Evolutionary conservation across 2,888 invertebrate genomes (phyloP).

Genomic region (Hirtodrosophila cameraria): DNA sequence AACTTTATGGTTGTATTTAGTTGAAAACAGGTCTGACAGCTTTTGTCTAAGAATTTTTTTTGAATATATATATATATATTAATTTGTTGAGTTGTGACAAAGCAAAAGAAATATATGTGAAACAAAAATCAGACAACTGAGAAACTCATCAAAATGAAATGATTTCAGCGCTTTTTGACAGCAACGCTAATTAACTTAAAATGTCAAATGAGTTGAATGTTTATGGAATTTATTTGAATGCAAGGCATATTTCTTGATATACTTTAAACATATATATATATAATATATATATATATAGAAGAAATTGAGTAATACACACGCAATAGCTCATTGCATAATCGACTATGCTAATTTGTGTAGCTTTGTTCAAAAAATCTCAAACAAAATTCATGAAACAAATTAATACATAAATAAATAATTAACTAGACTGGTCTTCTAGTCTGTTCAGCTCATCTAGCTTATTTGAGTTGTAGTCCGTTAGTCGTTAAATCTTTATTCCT

Average conservation of each 20-base stretch:
- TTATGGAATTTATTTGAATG: slow-evolving; percentile 3
- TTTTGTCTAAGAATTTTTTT: slow-evolving; percentile 52
- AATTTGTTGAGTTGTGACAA: slow-evolving; percentile 12
- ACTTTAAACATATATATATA: slow-evolving; percentile 1
- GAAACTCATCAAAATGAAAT: slow-evolving; percentile 36
- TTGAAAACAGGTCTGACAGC: slow-evolving; percentile 60
- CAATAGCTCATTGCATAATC: slow-evolving; percentile 14
- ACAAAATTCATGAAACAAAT: slow-evolving; percentile 44
- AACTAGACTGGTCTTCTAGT: slow-evolving; percentile 49
- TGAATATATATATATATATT: too few relatives aligned
- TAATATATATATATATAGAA: not conserved
- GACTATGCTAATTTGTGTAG: slow-evolving; percentile 11
- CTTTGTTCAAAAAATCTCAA: not conserved
- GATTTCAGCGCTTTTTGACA: slow-evolving; percentile 34
- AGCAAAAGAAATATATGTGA: slow-evolving; percentile 9
- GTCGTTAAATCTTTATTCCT: slow-evolving; percentile 34
- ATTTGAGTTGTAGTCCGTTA: slow-evolving; percentile 11
- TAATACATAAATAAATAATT: slow-evolving; percentile 29
- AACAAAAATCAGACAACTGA: not conserved
- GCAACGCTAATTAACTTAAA: slow-evolving; percentile 44
- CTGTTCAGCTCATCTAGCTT: slow-evolving; percentile 12
- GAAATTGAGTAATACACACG: not conserved
- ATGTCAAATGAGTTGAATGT: slow-evolving; percentile 36
- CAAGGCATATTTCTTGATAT: too few relatives aligned
- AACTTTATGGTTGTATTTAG: slow-evolving; percentile 11